phyloP scores from a whole-genome alignment of 2,888 invertebrate species.

The Nomada fucata region DNA sequence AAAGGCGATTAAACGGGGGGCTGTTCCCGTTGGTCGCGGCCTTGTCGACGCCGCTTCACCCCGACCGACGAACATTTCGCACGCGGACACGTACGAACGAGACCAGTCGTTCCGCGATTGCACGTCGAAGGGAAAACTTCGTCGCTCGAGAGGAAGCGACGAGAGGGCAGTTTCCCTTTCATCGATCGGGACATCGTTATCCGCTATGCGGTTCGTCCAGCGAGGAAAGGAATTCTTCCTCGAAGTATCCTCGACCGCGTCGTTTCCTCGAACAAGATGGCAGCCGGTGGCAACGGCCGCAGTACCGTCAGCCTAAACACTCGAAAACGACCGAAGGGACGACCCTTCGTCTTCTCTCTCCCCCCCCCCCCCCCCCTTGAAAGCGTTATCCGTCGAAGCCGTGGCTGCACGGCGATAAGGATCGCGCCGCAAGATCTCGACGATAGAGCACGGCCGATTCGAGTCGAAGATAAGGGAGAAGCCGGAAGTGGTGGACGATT shows the following conservation, averaged over 20 bases:
- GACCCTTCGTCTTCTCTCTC: neutral
- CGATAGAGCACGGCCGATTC: neutral
- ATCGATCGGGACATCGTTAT: too few species aligned
- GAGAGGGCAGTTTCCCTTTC: too few species aligned
- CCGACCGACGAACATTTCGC: neutral
- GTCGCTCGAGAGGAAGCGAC: too few species aligned
- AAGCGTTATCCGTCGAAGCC: conserved; percentile 10
- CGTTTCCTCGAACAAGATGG: neutral
- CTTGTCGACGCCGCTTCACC: conserved; percentile 39
- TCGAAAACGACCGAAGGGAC: neutral
- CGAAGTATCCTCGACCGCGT: neutral
- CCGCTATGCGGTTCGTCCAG: neutral
- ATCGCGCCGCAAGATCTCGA: conserved; percentile 50
- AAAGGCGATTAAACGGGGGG: conserved; percentile 58
- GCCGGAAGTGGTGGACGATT: conserved; percentile 31
- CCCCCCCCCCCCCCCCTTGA: too few species aligned
- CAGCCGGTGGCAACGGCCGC: neutral
- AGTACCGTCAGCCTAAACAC: neutral
- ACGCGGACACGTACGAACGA: neutral
- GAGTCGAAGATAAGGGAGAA: conserved; percentile 36
- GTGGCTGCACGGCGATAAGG: conserved; percentile 27
- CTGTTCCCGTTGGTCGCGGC: conserved; percentile 55
- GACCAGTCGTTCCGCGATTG: neutral
- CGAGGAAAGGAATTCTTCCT: too few species aligned
- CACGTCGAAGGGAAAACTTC: neutral